Evolutionary conservation across 2,113 vertebrate species (phyloP).

Genomic region (Ptychochromis oligacanthus): DNA sequence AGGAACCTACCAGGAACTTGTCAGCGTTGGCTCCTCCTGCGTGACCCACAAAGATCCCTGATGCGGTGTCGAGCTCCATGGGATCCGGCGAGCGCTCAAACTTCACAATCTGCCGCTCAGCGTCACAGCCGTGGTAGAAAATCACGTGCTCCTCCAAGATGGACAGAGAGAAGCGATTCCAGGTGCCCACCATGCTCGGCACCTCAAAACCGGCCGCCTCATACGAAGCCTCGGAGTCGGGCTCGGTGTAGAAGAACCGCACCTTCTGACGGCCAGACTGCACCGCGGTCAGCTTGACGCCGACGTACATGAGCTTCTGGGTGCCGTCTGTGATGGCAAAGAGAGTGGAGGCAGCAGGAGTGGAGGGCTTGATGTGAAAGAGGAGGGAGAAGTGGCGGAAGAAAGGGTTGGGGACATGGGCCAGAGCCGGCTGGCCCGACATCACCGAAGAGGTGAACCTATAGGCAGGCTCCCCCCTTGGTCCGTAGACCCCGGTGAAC

Average conservation of each 20-base stretch:
- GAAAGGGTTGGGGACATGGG: conserved; percentile 85
- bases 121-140: conserved; percentile 87
- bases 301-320: conserved; percentile 85
- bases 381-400: conserved; percentile 90
- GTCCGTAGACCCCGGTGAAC: conserved; percentile 75
- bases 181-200: conserved; percentile 79
- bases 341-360: conserved; percentile 79
- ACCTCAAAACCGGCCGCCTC: conserved; percentile 85
- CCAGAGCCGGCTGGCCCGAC: conserved; percentile 81
- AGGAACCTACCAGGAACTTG: conserved; percentile 91
- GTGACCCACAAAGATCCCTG: conserved; percentile 90
- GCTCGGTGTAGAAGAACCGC: conserved; percentile 89
- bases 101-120: conserved; percentile 69
- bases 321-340: conserved; percentile 86
- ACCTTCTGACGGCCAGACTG: conserved; percentile 76
- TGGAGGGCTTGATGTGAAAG: conserved; percentile 85
- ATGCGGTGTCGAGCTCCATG: conserved; percentile 84
- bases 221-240: conserved; percentile 76
- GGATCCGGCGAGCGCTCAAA: conserved; percentile 84
- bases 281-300: conserved; percentile 85
- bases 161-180: conserved; percentile 86
- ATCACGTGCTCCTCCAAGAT: conserved; percentile 81
- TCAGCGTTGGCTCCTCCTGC: conserved; percentile 86
- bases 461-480: conserved; percentile 74
- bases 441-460: conserved; percentile 77